phyloP scores from a whole-genome alignment of 2,113 vertebrate genomes.

The Speoplatyrhinus poulsoni region DNA sequence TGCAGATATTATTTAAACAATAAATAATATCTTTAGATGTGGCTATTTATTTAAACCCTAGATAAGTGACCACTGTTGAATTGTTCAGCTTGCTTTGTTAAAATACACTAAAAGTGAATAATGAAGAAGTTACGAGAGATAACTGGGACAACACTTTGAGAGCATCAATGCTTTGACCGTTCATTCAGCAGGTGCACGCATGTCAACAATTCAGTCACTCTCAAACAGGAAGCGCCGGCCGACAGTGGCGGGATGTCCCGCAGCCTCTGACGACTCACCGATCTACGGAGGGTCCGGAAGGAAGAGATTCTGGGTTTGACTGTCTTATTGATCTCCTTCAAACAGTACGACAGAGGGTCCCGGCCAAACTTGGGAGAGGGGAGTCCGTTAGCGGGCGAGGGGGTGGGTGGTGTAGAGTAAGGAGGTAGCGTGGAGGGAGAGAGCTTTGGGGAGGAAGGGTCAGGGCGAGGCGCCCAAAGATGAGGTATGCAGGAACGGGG shows the following conservation, averaged over 20 bases:
- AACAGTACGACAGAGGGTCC: conserved; percentile 90
- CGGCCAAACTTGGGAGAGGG: conserved; percentile 88
- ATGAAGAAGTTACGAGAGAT: too few species aligned
- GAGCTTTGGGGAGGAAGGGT: conserved; percentile 51
- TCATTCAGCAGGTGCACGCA: neutral
- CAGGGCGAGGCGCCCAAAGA: conserved; percentile 59
- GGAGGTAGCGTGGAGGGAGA: conserved; percentile 70
- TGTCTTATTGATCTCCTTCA: conserved; percentile 95
- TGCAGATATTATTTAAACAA: conserved; percentile 21
- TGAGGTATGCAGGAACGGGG: conserved; percentile 38
- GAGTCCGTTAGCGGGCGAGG: conserved; percentile 84
- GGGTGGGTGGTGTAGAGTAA: conserved; percentile 75
- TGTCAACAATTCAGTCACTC: conserved; percentile 21
- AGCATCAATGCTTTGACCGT: neutral
- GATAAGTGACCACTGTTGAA: neutral
- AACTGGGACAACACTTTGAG: neutral
- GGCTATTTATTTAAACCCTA: neutral
- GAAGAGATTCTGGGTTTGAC: conserved; percentile 93
- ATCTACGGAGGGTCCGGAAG: conserved; percentile 87
- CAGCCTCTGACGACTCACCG: conserved; percentile 81
- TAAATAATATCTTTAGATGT: neutral
- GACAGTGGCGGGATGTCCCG: conserved; percentile 22
- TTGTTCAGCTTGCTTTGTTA: neutral
- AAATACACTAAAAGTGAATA: neutral
- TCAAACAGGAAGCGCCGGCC: conserved; percentile 18